Base-by-base conservation (phyloP, 1,140 invertebrate genomes). In the Stenopsyche tienmushanensis region DNA sequence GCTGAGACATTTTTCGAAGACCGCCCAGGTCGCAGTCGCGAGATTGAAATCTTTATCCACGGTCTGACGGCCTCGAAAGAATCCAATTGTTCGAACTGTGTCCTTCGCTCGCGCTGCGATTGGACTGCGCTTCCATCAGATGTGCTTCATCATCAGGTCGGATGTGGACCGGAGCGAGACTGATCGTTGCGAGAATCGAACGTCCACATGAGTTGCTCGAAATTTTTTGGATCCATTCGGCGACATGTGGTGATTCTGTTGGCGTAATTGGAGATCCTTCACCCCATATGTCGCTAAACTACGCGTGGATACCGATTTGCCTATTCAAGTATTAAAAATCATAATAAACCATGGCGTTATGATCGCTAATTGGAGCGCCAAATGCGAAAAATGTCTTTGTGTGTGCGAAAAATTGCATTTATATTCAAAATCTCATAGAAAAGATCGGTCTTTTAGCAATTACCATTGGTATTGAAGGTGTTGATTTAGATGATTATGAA, bases 21-120 rank as follows among this genome's bases (percentile, higher is more conserved):
- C 52, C 52, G 29, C 52, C 52, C 52, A 54, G 52, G 52, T 54
- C 23, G 29, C 49, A 25, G 49, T 23, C 29, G 49, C 25, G 24
- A n/a, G 52, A 34, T 54, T 34, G 52, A 34, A 54, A 54, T 54
- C 52, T 54, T 54, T 54, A 54, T 54, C 52, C 52, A 54, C 24
- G 15, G 13, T 54, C 21, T 54, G 52, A 54, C 39, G 25, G 29
- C 15, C 17, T 8, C 45, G 17, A 5, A 25, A 25, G 23, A 15
- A 25, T 52, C 21, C 17, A 24, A 25, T 18, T 25, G 52, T 54
- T 25, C 39, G 20, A 2, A 5, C 29, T 25, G 13, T n/a, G n/a
- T n/a, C n/a, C n/a, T 34, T 54, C 41, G 18, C 18, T 3, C 41
- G 41, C n/a, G 41, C n/a, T 44, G 25, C 9, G 39, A 54, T 34